Conservation (phyloP, 2,888 invertebrate genomes). For the Ennomos fuscantarius region DNA sequence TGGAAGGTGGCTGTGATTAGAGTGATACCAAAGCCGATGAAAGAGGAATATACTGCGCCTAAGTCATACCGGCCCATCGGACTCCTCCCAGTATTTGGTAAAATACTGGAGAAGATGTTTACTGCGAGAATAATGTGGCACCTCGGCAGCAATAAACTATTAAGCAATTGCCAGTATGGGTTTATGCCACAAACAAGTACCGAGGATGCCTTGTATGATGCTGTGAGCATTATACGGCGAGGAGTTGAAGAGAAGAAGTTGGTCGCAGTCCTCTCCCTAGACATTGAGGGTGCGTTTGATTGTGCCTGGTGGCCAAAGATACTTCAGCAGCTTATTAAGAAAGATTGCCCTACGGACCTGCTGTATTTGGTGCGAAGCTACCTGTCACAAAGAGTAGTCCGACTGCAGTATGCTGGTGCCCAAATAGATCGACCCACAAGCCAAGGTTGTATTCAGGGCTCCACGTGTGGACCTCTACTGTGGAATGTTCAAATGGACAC, state of each 20-base stretch:
- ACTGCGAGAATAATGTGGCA: not conserved
- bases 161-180: not conserved
- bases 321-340: not conserved
- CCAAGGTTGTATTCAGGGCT: not conserved
- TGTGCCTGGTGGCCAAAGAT: conserved; percentile 1
- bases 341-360: too few relatives aligned
- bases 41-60: not conserved
- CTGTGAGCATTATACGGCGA: not conserved
- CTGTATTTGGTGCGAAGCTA: not conserved
- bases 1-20: too few relatives aligned
- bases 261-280: not conserved
- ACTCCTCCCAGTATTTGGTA: not conserved
- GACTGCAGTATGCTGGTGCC: not conserved
- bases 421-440: not conserved
- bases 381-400: not conserved
- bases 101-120: not conserved
- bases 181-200: not conserved
- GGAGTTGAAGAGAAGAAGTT: not conserved
- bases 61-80: not conserved
- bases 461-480: too few relatives aligned
- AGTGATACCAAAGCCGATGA: too few relatives aligned
- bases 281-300: conserved; percentile 1
- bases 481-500: not conserved
- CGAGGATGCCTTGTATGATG: not conserved
- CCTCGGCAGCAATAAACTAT: not conserved